Evolutionary conservation across 2,113 vertebrate genomes (phyloP), one percentile per base, ranked within the genome.

Genomic region (Microcebus jonahi): DNA sequence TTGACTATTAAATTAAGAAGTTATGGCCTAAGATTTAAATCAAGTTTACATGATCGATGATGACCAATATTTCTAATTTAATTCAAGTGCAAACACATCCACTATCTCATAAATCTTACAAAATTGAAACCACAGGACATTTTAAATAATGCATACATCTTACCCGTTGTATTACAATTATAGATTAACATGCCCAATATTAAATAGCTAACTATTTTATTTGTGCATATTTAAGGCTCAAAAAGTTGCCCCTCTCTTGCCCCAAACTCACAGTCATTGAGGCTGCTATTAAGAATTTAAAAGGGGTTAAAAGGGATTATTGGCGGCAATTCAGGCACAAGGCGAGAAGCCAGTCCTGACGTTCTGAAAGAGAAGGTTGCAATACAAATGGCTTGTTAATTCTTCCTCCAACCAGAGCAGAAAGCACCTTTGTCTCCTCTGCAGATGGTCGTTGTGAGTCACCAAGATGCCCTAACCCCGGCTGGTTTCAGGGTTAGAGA

Each of bases 21-120:
- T 13, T 20, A 5, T 81, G 59, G 29, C 45, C 31, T 83, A 55
- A 84, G 31, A 18, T n/a, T 92, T 90, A 94, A 93, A 87, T 87
- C 91, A 92, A 90, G 13, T 94, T 90, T 95, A 88, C 21, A 50
- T 82, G 55, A 95, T 53, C 90, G 29, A 96, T 79, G 84, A 83
- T 67, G 34, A 84, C 53, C 82, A 82, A 57, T 50, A 29, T 94
- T 86, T 82, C 70, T 90, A 91, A 88, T 86, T 90, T 81, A 88
- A 93, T 79, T 90, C 75, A 93, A 88, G 63, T 91, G 34, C 13
- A 68, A 85, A 85, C 15, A 90, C 50, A 88, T 94, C 55, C 20
- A 90, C 36, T 2, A 34, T 96, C 81, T 95, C 73, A 87, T 90
- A 92, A 97, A 94, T 97, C 90, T 91, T 83, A 92, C 20, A 79